These are phyloP conservation scores for Pseudanteris insignis DNA, from an alignment of 2,888 invertebrate species.

Conservation along the genomic window DNA sequence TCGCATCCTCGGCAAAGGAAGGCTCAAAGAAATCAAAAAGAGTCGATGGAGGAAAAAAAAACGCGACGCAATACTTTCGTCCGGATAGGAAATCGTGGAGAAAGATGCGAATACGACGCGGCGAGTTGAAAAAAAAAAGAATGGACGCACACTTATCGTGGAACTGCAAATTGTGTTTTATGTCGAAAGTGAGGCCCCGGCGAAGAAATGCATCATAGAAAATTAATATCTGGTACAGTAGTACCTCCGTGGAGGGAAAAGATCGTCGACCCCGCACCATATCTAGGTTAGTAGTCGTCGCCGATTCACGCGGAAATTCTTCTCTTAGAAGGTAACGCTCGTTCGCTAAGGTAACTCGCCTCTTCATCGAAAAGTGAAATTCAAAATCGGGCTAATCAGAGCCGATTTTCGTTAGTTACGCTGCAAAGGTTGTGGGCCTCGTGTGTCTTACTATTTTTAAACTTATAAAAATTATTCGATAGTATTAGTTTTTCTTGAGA, in stretches of 20 bases:
- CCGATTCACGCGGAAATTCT: conserved; percentile 65
- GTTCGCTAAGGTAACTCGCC: conserved; percentile 44
- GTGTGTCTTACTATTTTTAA: too few species aligned
- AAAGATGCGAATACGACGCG: conserved; percentile 7
- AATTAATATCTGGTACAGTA: conserved; percentile 62
- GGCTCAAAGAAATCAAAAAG: conserved; percentile 24
- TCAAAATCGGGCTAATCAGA: conserved; percentile 39
- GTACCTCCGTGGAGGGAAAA: conserved; percentile 58
- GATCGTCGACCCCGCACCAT: conserved; percentile 64
- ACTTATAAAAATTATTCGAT: too few species aligned
- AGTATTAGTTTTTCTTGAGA: too few species aligned
- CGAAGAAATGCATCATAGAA: conserved; percentile 49
- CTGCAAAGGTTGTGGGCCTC: conserved; percentile 13
- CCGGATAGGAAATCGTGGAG: conserved; percentile 14
- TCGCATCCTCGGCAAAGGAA: conserved; percentile 18
- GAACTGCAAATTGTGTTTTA: conserved; percentile 23
- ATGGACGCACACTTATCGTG: conserved; percentile 17
- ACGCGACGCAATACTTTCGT: conserved; percentile 14
- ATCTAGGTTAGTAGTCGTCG: conserved; percentile 67
- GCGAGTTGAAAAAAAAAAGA: conserved; percentile 11
- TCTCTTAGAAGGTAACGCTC: conserved; percentile 56
- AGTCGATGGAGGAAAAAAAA: conserved; percentile 8
- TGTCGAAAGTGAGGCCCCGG: conserved; percentile 33
- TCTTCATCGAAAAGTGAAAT: conserved; percentile 58
- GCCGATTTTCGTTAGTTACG: conserved; percentile 12